Percentiles rank a stretch among this genome's conserved stretches.
These are phyloP conservation scores for Drosophila meridiana DNA, from an alignment of 2,888 invertebrate genomes.

Conservation along the genomic window DNA sequence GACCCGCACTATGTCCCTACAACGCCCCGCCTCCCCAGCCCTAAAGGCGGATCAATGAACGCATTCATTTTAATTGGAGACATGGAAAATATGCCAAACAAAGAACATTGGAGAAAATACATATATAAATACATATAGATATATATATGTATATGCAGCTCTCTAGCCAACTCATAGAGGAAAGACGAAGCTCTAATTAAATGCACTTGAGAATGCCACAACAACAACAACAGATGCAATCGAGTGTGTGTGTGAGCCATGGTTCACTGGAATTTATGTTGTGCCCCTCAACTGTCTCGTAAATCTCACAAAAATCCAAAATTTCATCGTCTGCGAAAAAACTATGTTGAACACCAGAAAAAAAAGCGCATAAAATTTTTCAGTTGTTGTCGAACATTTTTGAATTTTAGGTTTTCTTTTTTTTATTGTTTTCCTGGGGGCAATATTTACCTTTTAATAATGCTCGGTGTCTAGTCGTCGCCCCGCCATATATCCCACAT, in stretches of 20 bases:
- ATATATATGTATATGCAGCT: conserved; percentile 19
- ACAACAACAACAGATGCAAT: conserved; percentile 38
- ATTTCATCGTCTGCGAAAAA: conserved; percentile 48
- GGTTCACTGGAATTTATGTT: conserved; percentile 74
- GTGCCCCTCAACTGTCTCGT: conserved; percentile 72
- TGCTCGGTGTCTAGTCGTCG: conserved; percentile 64
- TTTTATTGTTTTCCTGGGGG: conserved; percentile 62
- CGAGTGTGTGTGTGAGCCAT: conserved; percentile 27
- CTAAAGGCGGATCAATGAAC: conserved; percentile 75
- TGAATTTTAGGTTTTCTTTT: conserved; percentile 26
- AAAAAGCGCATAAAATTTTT: conserved; percentile 69
- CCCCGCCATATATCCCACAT: conserved; percentile 34
- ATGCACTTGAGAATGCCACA: conserved; percentile 74
- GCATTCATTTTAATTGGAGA: conserved; percentile 82
- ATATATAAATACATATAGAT: neutral
- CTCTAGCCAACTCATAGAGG: conserved; percentile 46
- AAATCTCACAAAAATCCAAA: conserved; percentile 66
- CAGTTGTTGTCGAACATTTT: conserved; percentile 74
- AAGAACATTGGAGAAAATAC: conserved; percentile 46
- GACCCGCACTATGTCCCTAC: conserved; percentile 5
- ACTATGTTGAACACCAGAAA: conserved; percentile 22
- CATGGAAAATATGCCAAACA: conserved; percentile 79
- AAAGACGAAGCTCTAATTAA: conserved; percentile 71
- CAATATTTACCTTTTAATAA: conserved; percentile 79
- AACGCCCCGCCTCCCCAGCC: neutral